Percentiles rank a stretch among this genome's conserved stretches.
Conservation (phyloP, 2,888 invertebrate species). For the Drosophila formosana region DNA sequence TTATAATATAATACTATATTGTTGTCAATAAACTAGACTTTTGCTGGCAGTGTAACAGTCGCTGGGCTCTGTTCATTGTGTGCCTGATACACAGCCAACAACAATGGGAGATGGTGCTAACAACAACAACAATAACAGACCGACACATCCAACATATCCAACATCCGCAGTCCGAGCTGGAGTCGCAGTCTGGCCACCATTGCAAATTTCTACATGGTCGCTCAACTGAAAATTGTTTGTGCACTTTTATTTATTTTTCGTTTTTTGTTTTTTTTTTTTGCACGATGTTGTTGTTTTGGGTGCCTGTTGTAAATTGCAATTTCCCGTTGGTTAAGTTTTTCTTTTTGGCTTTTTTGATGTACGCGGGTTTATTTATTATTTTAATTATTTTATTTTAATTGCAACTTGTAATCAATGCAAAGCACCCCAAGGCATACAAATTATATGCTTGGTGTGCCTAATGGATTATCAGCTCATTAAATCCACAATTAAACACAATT, state of each 20-base stretch:
- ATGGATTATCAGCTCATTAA: constrained; percentile 58
- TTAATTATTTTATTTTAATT: constrained; percentile 73
- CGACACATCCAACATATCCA: constrained; percentile 20
- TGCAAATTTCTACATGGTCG: constrained; percentile 85
- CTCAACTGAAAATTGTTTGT: constrained; percentile 85
- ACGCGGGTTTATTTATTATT: constrained; percentile 61
- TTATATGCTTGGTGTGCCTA: constrained; percentile 51
- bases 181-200: constrained; percentile 72
- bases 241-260: constrained; percentile 70
- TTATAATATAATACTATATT: too few relatives aligned
- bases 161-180: constrained; percentile 57
- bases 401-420: constrained; percentile 61
- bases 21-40: not conserved
- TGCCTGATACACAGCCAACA: constrained; percentile 34
- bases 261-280: constrained; percentile 38
- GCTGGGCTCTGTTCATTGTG: constrained; percentile 50
- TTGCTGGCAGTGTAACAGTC: constrained; percentile 31
- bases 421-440: constrained; percentile 42
- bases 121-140: constrained; percentile 35
- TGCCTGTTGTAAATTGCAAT: constrained; percentile 64
- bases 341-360: constrained; percentile 10
- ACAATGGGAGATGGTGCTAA: constrained; percentile 16
- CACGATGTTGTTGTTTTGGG: constrained; percentile 51
- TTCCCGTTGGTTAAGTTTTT: constrained; percentile 67
- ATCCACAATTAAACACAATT: constrained; percentile 18